Percentiles rank a stretch among this genome's conserved stretches.
Conservation (phyloP, 2,888 invertebrate species). For the Hyalella azteca region DNA sequence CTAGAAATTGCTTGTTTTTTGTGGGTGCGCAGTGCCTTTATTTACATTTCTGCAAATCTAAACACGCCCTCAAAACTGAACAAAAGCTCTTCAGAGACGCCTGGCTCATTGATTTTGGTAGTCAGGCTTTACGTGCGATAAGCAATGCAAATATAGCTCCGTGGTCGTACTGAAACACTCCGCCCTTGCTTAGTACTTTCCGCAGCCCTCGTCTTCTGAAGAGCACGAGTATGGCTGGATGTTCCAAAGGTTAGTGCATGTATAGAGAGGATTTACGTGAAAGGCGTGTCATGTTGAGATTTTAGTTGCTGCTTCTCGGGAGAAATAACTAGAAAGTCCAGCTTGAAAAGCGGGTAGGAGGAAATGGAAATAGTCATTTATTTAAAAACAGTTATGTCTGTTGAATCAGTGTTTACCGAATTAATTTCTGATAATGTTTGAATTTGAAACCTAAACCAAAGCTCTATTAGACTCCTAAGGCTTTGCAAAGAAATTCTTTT, state of each 20-base stretch:
- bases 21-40: background rate
- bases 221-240: background rate
- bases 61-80: background rate
- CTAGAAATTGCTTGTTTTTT: too few relatives aligned
- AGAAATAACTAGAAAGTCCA: background rate
- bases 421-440: too few relatives aligned
- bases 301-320: background rate
- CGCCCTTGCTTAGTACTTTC: conserved; percentile 6
- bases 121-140: conserved; percentile 21
- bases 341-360: too few relatives aligned
- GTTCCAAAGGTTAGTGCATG: background rate
- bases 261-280: conserved; percentile 18
- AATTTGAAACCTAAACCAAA: too few relatives aligned
- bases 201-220: background rate
- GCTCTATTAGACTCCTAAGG: too few relatives aligned
- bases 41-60: background rate
- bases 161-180: conserved; percentile 6
- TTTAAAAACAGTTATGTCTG: too few relatives aligned
- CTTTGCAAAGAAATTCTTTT: too few relatives aligned
- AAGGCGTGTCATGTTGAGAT: background rate
- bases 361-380: too few relatives aligned
- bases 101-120: conserved; percentile 20
- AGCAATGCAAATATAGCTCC: conserved; percentile 15
- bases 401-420: too few relatives aligned
- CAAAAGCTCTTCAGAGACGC: background rate